Percentiles rank a stretch among this genome's conserved stretches.
These are phyloP conservation scores for Tetramorium bicarinatum DNA, from an alignment of 2,888 invertebrate species.

Conservation along the genomic window DNA sequence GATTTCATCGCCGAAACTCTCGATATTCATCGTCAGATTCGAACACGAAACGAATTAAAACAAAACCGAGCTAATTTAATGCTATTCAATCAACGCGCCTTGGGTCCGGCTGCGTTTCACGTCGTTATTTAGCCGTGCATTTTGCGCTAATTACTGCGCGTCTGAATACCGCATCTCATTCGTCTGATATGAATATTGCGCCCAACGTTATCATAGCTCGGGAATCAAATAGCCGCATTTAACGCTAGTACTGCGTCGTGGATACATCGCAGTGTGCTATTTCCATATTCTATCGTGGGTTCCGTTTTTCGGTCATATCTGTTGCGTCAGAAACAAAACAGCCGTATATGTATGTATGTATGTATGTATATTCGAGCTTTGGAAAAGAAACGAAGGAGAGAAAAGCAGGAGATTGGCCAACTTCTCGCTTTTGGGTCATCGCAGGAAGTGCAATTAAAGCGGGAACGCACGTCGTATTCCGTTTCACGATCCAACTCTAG, in stretches of 20 bases:
- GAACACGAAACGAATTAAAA: slow-evolving; percentile 28
- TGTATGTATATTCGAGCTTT: background rate
- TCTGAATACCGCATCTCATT: slow-evolving; percentile 47
- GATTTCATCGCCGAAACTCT: slow-evolving; percentile 46
- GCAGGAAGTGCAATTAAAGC: background rate
- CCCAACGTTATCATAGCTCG: slow-evolving; percentile 30
- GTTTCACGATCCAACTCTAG: background rate
- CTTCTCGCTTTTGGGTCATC: background rate
- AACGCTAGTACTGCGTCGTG: slow-evolving; percentile 16
- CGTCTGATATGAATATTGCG: slow-evolving; percentile 46
- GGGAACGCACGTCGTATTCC: background rate
- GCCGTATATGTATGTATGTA: background rate
- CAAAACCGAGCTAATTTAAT: slow-evolving; percentile 46
- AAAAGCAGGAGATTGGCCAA: background rate
- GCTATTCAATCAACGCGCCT: slow-evolving; percentile 45
- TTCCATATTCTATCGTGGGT: background rate
- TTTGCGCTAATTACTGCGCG: slow-evolving; percentile 45
- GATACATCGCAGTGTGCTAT: background rate
- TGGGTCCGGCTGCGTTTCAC: background rate
- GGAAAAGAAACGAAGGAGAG: slow-evolving; percentile 4
- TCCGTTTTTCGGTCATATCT: background rate
- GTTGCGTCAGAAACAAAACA: background rate
- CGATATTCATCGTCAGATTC: slow-evolving; percentile 28
- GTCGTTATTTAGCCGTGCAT: slow-evolving; percentile 36
- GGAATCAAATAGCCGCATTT: slow-evolving; percentile 43